Percentiles rank a stretch among this genome's conserved stretches.
Conservation (phyloP, 2,113 vertebrate genomes). For the Zosterops japonicus region DNA sequence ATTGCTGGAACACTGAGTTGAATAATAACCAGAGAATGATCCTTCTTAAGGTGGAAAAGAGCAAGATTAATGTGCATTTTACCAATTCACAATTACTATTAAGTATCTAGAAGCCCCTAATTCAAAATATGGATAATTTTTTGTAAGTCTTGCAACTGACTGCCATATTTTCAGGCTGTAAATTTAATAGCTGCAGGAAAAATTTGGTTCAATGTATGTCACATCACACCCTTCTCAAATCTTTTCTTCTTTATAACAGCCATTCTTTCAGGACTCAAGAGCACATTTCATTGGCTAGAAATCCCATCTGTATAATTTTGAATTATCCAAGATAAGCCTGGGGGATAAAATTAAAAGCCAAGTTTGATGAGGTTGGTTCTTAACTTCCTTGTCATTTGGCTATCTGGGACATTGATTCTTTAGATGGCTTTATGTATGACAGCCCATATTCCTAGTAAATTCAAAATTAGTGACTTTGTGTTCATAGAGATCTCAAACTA, state of each 20-base stretch:
- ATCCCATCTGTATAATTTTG: not conserved
- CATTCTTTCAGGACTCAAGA: not conserved
- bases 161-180: slow-evolving; percentile 17
- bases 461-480: not conserved
- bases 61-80: slow-evolving; percentile 42
- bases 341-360: slow-evolving; percentile 41
- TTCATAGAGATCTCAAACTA: not conserved
- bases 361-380: slow-evolving; percentile 37
- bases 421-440: not conserved
- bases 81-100: not conserved
- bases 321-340: slow-evolving; percentile 12
- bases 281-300: not conserved
- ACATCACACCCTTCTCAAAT: not conserved
- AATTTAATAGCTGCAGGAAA: slow-evolving; percentile 11
- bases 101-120: slow-evolving; percentile 32
- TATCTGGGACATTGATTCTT: slow-evolving; percentile 17
- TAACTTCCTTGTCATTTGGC: slow-evolving; percentile 24
- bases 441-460: not conserved
- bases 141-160: not conserved
- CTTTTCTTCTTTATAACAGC: not conserved
- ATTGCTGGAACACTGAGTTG: not conserved
- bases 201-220: not conserved
- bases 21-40: slow-evolving; percentile 5
- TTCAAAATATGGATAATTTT: slow-evolving; percentile 40
- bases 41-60: not conserved